Evolutionary conservation across 2,113 vertebrate species (phyloP).

Genomic region (Alligator sinensis): DNA sequence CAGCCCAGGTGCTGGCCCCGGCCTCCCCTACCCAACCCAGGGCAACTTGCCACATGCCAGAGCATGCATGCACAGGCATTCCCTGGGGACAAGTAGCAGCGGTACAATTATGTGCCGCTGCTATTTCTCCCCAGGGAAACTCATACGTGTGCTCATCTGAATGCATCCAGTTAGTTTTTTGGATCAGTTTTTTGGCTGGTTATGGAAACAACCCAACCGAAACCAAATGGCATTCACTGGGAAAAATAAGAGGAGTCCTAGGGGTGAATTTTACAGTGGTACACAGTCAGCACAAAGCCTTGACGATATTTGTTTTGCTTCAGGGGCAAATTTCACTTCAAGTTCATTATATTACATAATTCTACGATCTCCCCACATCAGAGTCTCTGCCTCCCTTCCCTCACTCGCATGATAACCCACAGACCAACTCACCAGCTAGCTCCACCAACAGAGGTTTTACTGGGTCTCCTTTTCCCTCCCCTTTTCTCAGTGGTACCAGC

Average conservation of each 20-base stretch:
- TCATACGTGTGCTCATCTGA: no score
- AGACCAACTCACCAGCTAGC: neutral
- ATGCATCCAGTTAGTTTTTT: no score
- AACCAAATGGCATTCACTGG: slow-evolving; percentile 15
- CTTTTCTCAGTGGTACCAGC: neutral
- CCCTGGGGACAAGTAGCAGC: no score
- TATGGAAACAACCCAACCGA: slow-evolving; percentile 34
- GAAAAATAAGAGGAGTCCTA: slow-evolving; percentile 45
- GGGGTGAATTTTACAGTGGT: slow-evolving; percentile 45
- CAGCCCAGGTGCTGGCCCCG: no score
- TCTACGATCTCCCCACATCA: slow-evolving; percentile 26
- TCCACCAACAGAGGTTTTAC: neutral
- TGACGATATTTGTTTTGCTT: slow-evolving; percentile 51
- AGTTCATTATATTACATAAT: neutral
- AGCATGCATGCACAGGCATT: no score
- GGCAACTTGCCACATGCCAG: no score
- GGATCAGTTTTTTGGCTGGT: slow-evolving; percentile 32
- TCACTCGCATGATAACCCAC: neutral
- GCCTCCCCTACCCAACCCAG: no score
- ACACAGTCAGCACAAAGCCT: slow-evolving; percentile 36
- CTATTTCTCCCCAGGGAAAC: no score
- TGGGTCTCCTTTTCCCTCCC: neutral
- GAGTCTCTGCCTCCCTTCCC: neutral
- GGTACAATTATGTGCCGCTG: no score
- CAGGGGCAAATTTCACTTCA: slow-evolving; percentile 38